Conservation (phyloP, 2,888 invertebrate genomes). For the Stramonita haemastoma region DNA sequence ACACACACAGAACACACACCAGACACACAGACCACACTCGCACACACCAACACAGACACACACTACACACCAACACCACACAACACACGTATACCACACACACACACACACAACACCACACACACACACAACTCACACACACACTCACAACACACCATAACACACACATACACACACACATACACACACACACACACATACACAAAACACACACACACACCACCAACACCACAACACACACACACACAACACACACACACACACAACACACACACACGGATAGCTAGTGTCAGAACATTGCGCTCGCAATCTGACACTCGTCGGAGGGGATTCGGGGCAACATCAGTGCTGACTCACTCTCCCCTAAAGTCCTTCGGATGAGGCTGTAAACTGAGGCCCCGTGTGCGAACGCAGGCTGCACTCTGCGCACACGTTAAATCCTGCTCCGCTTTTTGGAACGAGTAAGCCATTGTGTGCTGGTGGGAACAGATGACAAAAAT, state of each 20-base stretch:
- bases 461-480: too few species aligned
- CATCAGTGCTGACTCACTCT: too few species aligned
- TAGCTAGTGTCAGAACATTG: too few species aligned
- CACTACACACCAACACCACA: background rate
- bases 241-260: background rate
- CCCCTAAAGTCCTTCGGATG: too few species aligned
- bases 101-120: background rate
- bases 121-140: background rate
- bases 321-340: too few species aligned
- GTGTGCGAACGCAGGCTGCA: too few species aligned
- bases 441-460: too few species aligned
- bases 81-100: background rate
- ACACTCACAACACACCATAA: background rate
- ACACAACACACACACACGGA: background rate
- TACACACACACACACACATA: background rate
- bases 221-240: background rate
- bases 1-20: too few species aligned
- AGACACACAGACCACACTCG: background rate
- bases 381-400: too few species aligned
- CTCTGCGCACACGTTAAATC: too few species aligned
- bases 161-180: background rate
- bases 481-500: too few species aligned
- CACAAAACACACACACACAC: background rate
- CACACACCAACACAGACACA: background rate
- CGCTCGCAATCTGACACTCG: too few species aligned